Base-by-base conservation (phyloP, 2,797 vertebrate species). In the Epinephelus malabaricus region DNA sequence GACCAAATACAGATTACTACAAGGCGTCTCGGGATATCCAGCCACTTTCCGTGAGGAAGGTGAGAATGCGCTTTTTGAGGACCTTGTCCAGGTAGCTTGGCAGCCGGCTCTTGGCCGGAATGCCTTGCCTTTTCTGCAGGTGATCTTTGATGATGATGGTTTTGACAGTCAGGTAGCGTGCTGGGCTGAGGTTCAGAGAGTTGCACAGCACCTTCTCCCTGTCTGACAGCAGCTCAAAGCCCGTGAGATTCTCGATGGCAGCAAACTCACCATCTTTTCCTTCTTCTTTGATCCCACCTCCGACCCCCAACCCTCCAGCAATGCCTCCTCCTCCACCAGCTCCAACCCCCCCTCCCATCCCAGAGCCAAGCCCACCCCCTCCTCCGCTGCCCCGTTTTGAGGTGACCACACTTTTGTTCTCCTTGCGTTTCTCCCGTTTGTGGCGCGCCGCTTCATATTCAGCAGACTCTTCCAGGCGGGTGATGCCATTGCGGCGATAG, bases 81-180 rank as follows among this genome's bases (percentile, higher is more conserved):
- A 98, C 97, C 79, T 99, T 99, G 94, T 99, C 98, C 91, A 99
- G 89, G 85, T 99, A 99, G 85, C 97, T 93, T 56, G 98, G 98
- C 59, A 99, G 95, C 10, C 98, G 97, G 83, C 98, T 99, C 91
- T 99, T 99, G 65, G 97, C 96, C 0, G 98, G 98, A 69, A 99
- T 96, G 15, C 98, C 98, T 72, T 99, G 98, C 34, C 98, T 93
- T 72, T 98, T 99, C 92, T 99, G 98, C 58, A 99, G 94, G 89
- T 99, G 97, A 85, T 99, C 98, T 63, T 97, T 98, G 90, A 99
- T 98, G 83, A 99, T 99, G 70, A 99, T 98, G 51, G 98, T 98
- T 94, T 99, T 99, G 70, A 97, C 97, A 2, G 98, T 99, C 86
- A 99, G 94, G 2, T 99, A 99, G 54, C 98, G 98, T 0, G 97